A percentile compares a stretch with the other conserved stretches of the same genome.
Evolutionary conservation across 2,797 vertebrate genomes (phyloP).

Genomic region (Cuniculus paca): DNA sequence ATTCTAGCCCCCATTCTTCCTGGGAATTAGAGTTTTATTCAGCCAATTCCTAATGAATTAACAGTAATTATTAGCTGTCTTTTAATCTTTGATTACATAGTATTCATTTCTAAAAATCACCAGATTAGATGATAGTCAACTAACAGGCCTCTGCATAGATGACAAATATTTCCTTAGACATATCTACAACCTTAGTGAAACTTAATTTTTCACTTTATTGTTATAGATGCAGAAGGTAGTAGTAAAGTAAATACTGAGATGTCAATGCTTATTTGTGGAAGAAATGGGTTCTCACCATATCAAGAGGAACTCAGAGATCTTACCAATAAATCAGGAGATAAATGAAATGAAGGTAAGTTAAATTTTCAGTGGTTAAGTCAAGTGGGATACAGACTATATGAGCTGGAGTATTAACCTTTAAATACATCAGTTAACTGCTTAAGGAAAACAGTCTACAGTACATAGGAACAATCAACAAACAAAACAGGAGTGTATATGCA

Average conservation of each 20-base stretch:
- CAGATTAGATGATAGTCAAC: not conserved
- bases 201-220: not conserved
- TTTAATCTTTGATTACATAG: not conserved
- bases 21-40: not conserved
- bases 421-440: not conserved
- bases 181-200: not conserved
- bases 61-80: not conserved
- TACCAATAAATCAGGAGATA: not conserved
- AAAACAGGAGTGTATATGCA: not conserved
- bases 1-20: not conserved
- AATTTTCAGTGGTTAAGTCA: not conserved
- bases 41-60: not conserved
- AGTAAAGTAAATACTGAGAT: not conserved
- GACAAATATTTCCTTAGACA: not conserved
- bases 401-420: not conserved
- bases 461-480: not conserved
- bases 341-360: conserved; percentile 2
- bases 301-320: not conserved
- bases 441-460: not conserved
- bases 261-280: not conserved
- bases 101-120: not conserved
- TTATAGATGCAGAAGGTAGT: not conserved
- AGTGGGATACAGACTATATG: not conserved
- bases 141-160: not conserved
- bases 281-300: not conserved